These are phyloP conservation scores for Lasioglossum calceatum DNA, from an alignment of 2,888 invertebrate genomes.

Conservation along the genomic window DNA sequence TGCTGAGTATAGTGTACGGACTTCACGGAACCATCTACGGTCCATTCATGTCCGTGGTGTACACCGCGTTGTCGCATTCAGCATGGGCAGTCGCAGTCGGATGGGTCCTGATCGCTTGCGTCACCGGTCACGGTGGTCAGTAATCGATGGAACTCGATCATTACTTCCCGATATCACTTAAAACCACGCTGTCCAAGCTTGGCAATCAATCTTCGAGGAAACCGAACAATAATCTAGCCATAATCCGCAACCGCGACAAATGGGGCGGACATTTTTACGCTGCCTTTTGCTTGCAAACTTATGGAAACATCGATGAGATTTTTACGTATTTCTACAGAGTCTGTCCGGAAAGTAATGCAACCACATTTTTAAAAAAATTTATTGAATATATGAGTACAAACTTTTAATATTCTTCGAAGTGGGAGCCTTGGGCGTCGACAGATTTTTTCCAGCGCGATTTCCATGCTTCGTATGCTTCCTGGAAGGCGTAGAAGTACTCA, in stretches of 20 bases:
- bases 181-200: neutral
- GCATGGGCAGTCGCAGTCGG: slow-evolving; percentile 84
- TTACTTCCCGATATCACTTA: neutral
- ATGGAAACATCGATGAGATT: too few relatives aligned
- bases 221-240: neutral
- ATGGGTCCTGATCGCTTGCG: slow-evolving; percentile 84
- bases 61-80: slow-evolving; percentile 84
- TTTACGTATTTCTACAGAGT: too few relatives aligned
- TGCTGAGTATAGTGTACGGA: slow-evolving; percentile 81
- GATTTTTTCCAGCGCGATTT: too few relatives aligned
- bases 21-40: slow-evolving; percentile 77
- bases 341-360: too few relatives aligned
- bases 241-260: neutral
- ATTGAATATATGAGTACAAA: too few relatives aligned
- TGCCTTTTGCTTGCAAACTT: neutral
- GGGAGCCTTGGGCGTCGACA: too few relatives aligned
- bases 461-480: too few relatives aligned
- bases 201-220: neutral
- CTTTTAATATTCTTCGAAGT: too few relatives aligned
- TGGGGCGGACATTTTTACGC: neutral
- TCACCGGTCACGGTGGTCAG: slow-evolving; percentile 84
- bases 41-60: slow-evolving; percentile 78
- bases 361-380: too few relatives aligned
- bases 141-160: neutral
- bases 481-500: too few relatives aligned